Percentiles rank a stretch among this genome's conserved stretches.
Evolutionary conservation across 1,140 invertebrate genomes (phyloP).

Genomic region (Diachasmimorpha longicaudata): DNA sequence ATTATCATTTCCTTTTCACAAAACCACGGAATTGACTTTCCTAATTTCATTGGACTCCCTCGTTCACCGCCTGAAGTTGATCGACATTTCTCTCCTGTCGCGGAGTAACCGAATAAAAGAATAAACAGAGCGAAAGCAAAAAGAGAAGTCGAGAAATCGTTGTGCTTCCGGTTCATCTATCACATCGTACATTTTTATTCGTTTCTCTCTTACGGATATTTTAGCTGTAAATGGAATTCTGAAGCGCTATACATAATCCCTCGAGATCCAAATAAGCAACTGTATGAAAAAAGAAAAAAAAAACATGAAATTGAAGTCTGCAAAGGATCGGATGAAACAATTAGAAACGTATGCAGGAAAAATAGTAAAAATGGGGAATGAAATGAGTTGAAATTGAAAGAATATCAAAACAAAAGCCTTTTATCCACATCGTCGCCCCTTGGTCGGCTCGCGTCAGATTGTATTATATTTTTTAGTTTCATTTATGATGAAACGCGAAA

Average conservation of each 20-base stretch:
- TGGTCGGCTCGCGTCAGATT: constrained; percentile 30
- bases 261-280: too few species aligned
- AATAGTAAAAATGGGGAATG: not conserved
- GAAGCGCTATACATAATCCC: not conserved
- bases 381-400: constrained; percentile 4
- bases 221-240: not conserved
- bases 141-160: not conserved
- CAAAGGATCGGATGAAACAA: not conserved
- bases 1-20: not conserved
- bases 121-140: not conserved
- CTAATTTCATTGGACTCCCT: not conserved
- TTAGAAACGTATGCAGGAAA: not conserved
- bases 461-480: constrained; percentile 50
- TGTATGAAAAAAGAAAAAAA: too few species aligned
- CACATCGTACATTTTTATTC: not conserved
- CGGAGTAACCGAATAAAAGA: not conserved
- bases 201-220: not conserved
- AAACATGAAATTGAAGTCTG: not conserved
- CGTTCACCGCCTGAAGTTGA: not conserved
- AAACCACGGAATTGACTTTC: not conserved
- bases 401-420: not conserved
- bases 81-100: not conserved
- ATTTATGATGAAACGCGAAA: constrained; percentile 46
- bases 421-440: not conserved
- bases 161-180: not conserved